Conservation (phyloP, 2,888 invertebrate genomes). For the Drosophila antonietae region DNA sequence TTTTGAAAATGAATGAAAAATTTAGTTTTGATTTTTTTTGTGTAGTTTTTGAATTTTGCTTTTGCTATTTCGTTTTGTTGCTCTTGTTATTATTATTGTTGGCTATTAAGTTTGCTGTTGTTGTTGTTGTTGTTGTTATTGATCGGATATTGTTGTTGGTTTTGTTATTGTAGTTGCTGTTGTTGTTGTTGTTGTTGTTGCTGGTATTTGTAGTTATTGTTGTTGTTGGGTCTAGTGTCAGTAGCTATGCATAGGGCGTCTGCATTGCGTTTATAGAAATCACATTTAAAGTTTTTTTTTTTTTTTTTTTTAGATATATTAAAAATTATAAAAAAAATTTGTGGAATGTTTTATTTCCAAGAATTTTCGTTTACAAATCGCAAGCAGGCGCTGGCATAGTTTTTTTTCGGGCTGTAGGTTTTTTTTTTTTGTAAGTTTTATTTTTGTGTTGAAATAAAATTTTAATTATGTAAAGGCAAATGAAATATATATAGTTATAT, state of each 20-base stretch:
- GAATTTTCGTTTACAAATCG: constrained; percentile 15
- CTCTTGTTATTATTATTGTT: constrained; percentile 68
- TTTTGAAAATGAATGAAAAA: constrained; percentile 27
- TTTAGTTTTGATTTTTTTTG: constrained; percentile 24
- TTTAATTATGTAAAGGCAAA: constrained; percentile 33
- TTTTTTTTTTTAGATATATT: constrained; percentile 12
- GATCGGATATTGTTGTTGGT: constrained; percentile 76
- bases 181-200: constrained; percentile 51
- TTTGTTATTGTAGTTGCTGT: constrained; percentile 53
- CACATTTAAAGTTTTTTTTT: constrained; percentile 41
- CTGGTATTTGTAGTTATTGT: constrained; percentile 56
- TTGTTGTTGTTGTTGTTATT: constrained; percentile 66
- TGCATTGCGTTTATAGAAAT: constrained; percentile 38
- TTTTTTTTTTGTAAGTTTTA: constrained; percentile 29
- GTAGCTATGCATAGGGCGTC: constrained; percentile 52
- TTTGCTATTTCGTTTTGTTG: constrained; percentile 59
- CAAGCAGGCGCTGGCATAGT: constrained; percentile 43
- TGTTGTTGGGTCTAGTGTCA: constrained; percentile 50
- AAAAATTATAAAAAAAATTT: constrained; percentile 10
- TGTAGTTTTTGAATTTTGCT: constrained; percentile 67
- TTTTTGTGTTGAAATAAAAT: constrained; percentile 30
- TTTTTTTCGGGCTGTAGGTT: constrained; percentile 30
- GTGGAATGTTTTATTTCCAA: constrained; percentile 38
- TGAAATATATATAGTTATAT: constrained; percentile 15
- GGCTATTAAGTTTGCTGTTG: constrained; percentile 61